Base-by-base conservation (phyloP, 2,797 vertebrate genomes). In the Trachurus trachurus region DNA sequence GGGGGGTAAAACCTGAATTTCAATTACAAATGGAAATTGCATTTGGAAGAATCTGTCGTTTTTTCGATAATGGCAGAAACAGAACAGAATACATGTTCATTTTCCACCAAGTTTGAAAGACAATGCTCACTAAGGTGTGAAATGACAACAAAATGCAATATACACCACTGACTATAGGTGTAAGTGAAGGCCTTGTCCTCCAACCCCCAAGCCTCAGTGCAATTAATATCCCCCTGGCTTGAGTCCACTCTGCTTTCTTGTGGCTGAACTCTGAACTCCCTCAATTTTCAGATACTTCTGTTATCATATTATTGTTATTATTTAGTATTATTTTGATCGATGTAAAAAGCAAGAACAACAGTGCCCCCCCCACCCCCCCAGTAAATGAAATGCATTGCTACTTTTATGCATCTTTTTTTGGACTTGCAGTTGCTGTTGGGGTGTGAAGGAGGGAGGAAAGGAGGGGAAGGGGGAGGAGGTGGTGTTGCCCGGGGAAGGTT, bases 341-440 rank as follows among this genome's bases (percentile, higher is more conserved):
- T 31, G 21, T 31, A 26, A n/a, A 13, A 1, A 49, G 75, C 44
- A 59, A 73, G 78, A 79, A 77, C 39, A 76, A 45, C 60, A 67
- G 34, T 1, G 42, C n/a, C 63, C 21, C 16, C 39, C 31, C 26
- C n/a, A 60, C 21, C 16, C 39, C 31, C 26, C 15, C 39, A 37
- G 61, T 66, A 53, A 84, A 85, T 59, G 34, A 80, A 78, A 78
- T n/a, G 64, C 68, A 70, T 72, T 65, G 54, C 62, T 80, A 78
- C n/a, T n/a, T n/a, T n/a, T n/a, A n/a, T n/a, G n/a, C n/a, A 74
- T 83, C 74, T 83, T 81, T 86, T 90, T 87, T 88, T 84, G 74
- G 80, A 76, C 69, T 68, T 47, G 49, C 76, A 91, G 62, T 83
- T 85, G 69, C 53, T 81, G 72, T 61, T 50, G 45, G 71, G 74